phyloP scores from a whole-genome alignment of 1,140 invertebrate species.

The Aphidius gifuensis region DNA sequence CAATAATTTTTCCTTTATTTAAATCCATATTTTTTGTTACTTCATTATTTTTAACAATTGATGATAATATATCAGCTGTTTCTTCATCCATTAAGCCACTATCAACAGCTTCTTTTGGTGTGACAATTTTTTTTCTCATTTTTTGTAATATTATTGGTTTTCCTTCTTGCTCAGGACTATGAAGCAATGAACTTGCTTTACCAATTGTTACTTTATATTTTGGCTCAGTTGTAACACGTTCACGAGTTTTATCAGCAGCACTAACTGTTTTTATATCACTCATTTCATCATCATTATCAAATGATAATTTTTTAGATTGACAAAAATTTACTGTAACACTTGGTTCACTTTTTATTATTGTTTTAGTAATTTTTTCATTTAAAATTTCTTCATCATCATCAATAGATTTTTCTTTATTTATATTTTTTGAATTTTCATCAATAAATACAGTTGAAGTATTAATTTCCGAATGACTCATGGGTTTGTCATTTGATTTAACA shows the following conservation, averaged over 20 bases:
- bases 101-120: constrained; percentile 68
- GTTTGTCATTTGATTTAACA: constrained; percentile 43
- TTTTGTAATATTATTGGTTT: constrained; percentile 75
- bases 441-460: constrained; percentile 32
- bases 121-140: constrained; percentile 70
- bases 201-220: constrained; percentile 67
- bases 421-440: too few relatives aligned
- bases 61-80: constrained; percentile 69
- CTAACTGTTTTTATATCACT: constrained; percentile 31
- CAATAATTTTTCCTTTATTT: constrained; percentile 73
- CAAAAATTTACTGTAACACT: constrained; percentile 40
- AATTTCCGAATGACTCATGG: constrained; percentile 34
- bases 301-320: constrained; percentile 23
- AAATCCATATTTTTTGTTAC: constrained; percentile 75
- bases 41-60: constrained; percentile 59
- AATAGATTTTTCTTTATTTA: constrained; percentile 44
- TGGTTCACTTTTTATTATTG: constrained; percentile 33
- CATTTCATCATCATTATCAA: constrained; percentile 39
- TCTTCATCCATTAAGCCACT: constrained; percentile 72
- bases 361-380: constrained; percentile 51
- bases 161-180: constrained; percentile 59
- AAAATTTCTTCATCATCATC: constrained; percentile 53
- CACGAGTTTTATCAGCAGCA: constrained; percentile 60
- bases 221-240: constrained; percentile 62
- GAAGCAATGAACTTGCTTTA: constrained; percentile 55